phyloP scores from a whole-genome alignment of 1,140 invertebrate species.

The Microplitis mediator region DNA sequence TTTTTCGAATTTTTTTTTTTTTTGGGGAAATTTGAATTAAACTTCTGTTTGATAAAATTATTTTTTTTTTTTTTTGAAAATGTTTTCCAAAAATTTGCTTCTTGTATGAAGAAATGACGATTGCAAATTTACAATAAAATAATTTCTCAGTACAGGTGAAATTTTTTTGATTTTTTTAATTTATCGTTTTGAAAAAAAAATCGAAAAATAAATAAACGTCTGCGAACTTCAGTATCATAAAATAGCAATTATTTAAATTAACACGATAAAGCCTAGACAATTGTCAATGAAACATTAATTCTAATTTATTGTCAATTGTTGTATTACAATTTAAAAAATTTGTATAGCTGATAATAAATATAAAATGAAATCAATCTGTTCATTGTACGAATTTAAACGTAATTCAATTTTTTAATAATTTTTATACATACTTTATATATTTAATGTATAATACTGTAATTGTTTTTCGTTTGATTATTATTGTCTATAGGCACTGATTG shows the following conservation, averaged over 20 bases:
- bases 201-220: no score
- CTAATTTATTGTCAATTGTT: constrained; percentile 13
- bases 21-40: not conserved
- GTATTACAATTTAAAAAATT: constrained; percentile 5
- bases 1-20: no score
- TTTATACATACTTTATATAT: constrained; percentile 2
- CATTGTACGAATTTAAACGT: not conserved
- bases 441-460: not conserved
- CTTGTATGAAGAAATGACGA: no score
- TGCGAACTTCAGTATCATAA: no score
- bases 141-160: no score
- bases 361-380: not conserved
- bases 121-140: no score
- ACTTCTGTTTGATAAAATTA: not conserved
- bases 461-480: not conserved
- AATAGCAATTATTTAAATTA: not conserved
- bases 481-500: not conserved
- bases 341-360: not conserved
- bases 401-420: not conserved
- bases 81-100: no score
- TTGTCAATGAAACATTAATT: constrained; percentile 32
- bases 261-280: constrained; percentile 23
- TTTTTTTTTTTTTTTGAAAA: no score
- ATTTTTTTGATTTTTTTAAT: no score
- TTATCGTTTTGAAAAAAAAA: no score